Base-by-base conservation (phyloP, 2,888 invertebrate species). In the Platynereis dumerilii region DNA sequence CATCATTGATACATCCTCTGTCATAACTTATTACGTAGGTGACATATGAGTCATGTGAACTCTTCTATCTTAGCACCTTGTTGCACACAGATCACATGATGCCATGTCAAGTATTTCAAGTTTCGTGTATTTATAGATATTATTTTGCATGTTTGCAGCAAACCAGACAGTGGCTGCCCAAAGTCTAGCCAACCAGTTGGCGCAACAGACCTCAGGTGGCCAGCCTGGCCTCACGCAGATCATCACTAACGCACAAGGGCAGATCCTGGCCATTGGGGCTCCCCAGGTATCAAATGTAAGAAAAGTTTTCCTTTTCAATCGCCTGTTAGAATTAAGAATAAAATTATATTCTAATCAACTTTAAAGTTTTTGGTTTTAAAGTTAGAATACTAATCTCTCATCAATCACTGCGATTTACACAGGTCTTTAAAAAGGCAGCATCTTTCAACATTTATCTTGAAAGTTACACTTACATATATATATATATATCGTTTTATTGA, bases 221-320 rank as follows among this genome's bases (percentile, higher is more conserved):
- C 34, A 34, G 12, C 34, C 76, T 2, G 71, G 73, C 52, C 62
- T 79, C 52, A 78, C 80, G 24, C 79, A 78, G 65, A 72, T 82
- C 60, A 74, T 84, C 64, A 80, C 83, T 22, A 80, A 79, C 68
- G 78, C 81, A 48, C 81, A 82, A 67, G 81, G 82, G 17, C 84
- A 84, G 69, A 76, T 85, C 15, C 74, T 85, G 28, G 83, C 84
- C 39, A 74, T 85, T 27, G 82, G 81, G 34, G 79, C 82, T 63
- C 85, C 84, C 17, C 65, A 69, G 63, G 71, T 71, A 54, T 45
- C 58, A 52, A 54, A 54, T 7, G n/a, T n/a, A n/a, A n/a, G 26
- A 7, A 12, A 10, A 26, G 7, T 56, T 27, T 56, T 24, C 27
- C 10, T 26, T 27, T 56, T 56, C 28, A 56, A 10, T 10, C 26